Conservation (phyloP, 1,140 invertebrate genomes). For the Listronotus bonariensis region DNA sequence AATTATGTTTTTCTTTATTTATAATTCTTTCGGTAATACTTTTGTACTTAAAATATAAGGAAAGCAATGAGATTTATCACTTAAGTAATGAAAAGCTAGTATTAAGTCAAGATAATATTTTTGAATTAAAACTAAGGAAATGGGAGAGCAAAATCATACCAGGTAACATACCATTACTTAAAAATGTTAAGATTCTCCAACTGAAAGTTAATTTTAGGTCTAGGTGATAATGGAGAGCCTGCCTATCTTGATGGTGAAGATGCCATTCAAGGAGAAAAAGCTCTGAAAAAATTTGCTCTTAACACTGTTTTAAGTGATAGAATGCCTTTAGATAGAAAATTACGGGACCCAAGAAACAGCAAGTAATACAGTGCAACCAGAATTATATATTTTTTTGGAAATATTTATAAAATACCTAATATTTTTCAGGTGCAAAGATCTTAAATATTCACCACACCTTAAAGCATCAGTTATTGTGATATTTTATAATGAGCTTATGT, state of each 20-base stretch:
- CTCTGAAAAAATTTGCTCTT: slow-evolving; percentile 78
- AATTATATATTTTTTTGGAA: not conserved
- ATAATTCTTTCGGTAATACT: slow-evolving; percentile 34
- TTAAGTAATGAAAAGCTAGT: slow-evolving; percentile 18
- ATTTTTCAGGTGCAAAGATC: slow-evolving; percentile 59
- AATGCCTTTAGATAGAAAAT: slow-evolving; percentile 74
- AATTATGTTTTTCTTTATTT: slow-evolving; percentile 27
- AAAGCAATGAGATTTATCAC: not conserved
- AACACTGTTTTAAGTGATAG: slow-evolving; percentile 82
- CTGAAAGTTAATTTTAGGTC: slow-evolving; percentile 55
- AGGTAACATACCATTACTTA: slow-evolving; percentile 37
- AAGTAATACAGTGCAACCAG: slow-evolving; percentile 23
- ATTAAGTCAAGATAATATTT: slow-evolving; percentile 12
- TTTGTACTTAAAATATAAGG: slow-evolving; percentile 31
- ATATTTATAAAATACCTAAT: slow-evolving; percentile 3
- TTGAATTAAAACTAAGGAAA: slow-evolving; percentile 40
- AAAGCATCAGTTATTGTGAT: slow-evolving; percentile 78
- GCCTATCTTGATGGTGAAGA: slow-evolving; percentile 64
- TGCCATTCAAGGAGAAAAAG: slow-evolving; percentile 63
- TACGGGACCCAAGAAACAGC: slow-evolving; percentile 51
- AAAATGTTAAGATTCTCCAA: no score
- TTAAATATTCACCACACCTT: slow-evolving; percentile 62
- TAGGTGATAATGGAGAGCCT: slow-evolving; percentile 69
- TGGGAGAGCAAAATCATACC: slow-evolving; percentile 54
- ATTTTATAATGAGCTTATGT: slow-evolving; percentile 89